A percentile compares a stretch with the other conserved stretches of the same genome.
phyloP scores from a whole-genome alignment of 2,888 invertebrate species.

The Saturnia pavonia region DNA sequence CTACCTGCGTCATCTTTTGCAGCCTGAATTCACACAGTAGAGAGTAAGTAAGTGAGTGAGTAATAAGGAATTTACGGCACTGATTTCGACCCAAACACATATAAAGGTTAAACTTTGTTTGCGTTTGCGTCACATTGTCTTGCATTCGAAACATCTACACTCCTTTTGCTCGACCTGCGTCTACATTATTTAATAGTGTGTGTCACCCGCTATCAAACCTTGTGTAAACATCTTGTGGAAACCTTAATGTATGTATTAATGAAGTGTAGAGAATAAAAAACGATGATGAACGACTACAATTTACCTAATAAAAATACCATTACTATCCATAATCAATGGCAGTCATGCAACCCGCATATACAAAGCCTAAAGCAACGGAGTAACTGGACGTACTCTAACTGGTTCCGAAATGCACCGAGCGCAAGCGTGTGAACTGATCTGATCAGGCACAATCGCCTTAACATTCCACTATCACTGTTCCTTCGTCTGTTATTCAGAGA shows the following conservation, averaged over 20 bases:
- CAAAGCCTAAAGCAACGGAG: not conserved
- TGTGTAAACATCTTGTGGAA: too few relatives aligned
- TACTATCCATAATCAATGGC: too few relatives aligned
- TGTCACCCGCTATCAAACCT: not conserved
- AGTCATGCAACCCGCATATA: not conserved
- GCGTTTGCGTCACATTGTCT: not conserved
- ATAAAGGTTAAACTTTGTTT: not conserved
- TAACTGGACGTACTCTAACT: not conserved
- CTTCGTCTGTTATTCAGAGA: not conserved
- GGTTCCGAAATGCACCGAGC: not conserved
- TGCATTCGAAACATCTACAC: too few relatives aligned
- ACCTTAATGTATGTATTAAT: not conserved
- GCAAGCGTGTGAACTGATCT: not conserved
- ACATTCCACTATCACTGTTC: not conserved
- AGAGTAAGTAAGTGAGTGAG: not conserved
- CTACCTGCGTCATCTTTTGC: not conserved
- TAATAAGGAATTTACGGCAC: too few relatives aligned
- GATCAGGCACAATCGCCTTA: constrained; percentile 23
- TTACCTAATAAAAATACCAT: too few relatives aligned
- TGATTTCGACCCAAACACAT: too few relatives aligned
- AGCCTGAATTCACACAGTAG: not conserved
- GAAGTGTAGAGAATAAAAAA: too few relatives aligned
- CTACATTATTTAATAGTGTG: not conserved
- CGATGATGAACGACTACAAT: too few relatives aligned
- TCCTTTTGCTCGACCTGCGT: not conserved